phyloP scores from a whole-genome alignment of 2,113 vertebrate genomes.

The Gymnogyps californianus region DNA sequence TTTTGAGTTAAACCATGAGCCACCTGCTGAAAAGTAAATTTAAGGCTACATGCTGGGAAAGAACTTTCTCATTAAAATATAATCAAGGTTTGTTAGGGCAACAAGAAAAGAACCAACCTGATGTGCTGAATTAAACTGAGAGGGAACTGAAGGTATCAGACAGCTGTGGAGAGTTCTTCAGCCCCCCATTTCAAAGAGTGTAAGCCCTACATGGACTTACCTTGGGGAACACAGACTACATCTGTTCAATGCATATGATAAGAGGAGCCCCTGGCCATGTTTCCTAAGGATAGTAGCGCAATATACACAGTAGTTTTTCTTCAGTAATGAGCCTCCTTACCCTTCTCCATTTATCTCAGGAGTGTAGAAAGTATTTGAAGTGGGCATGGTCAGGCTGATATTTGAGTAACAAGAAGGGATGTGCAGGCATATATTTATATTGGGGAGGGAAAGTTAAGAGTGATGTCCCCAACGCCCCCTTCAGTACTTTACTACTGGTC shows the following conservation, averaged over 20 bases:
- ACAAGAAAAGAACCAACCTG: neutral
- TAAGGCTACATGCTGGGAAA: neutral
- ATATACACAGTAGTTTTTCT: neutral
- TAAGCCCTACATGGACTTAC: neutral
- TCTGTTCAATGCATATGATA: neutral
- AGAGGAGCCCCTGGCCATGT: neutral
- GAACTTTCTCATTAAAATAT: conserved; percentile 26
- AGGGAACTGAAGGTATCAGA: neutral
- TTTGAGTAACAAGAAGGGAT: neutral
- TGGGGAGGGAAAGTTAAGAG: neutral
- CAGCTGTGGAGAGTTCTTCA: neutral
- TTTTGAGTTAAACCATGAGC: neutral
- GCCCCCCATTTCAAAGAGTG: neutral
- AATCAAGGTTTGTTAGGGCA: conserved; percentile 14
- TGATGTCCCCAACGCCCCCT: neutral
- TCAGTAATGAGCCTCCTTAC: neutral
- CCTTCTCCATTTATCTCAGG: neutral
- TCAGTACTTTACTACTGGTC: neutral
- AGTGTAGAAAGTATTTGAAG: neutral
- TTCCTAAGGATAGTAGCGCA: neutral
- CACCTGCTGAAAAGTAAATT: conserved; percentile 41
- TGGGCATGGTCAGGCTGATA: neutral
- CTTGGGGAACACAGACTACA: neutral
- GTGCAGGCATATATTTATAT: neutral
- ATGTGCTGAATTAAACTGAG: neutral